A percentile compares a stretch with the other conserved stretches of the same genome.
Conservation (phyloP, 1,140 invertebrate genomes). For the Andricus grossulariae region DNA sequence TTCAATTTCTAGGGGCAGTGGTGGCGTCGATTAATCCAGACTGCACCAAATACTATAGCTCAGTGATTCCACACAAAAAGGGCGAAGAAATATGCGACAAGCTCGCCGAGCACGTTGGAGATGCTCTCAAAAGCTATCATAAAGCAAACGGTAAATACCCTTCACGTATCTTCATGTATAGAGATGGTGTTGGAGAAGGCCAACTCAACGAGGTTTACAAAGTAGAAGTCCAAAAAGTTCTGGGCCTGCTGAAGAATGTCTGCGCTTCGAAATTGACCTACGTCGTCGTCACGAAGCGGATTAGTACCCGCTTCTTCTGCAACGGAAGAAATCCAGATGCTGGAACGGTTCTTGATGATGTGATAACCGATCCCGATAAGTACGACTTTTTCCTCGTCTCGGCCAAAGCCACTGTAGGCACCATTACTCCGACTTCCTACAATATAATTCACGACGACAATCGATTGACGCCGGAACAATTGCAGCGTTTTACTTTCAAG, state of each 20-base stretch:
- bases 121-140: conserved; percentile 78
- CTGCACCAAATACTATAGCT: conserved; percentile 82
- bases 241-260: conserved; percentile 74
- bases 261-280: conserved; percentile 82
- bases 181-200: conserved; percentile 91
- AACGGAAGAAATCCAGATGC: conserved; percentile 84
- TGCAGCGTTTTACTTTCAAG: conserved; percentile 87
- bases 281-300: conserved; percentile 84
- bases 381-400: conserved; percentile 89
- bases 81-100: conserved; percentile 84
- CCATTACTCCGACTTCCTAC: conserved; percentile 87
- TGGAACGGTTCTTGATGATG: conserved; percentile 92
- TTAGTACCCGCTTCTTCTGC: conserved; percentile 82
- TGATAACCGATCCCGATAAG: conserved; percentile 86
- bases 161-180: conserved; percentile 80
- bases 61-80: conserved; percentile 81
- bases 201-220: conserved; percentile 82
- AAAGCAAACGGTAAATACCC: conserved; percentile 77
- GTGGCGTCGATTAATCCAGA: conserved; percentile 84
- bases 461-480: conserved; percentile 79
- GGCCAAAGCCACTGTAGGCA: conserved; percentile 80
- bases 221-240: conserved; percentile 79
- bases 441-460: conserved; percentile 83
- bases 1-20: conserved; percentile 75
- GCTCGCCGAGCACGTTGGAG: conserved; percentile 78